phyloP scores from a whole-genome alignment of 2,888 invertebrate genomes.

The Ellobium chinense region DNA sequence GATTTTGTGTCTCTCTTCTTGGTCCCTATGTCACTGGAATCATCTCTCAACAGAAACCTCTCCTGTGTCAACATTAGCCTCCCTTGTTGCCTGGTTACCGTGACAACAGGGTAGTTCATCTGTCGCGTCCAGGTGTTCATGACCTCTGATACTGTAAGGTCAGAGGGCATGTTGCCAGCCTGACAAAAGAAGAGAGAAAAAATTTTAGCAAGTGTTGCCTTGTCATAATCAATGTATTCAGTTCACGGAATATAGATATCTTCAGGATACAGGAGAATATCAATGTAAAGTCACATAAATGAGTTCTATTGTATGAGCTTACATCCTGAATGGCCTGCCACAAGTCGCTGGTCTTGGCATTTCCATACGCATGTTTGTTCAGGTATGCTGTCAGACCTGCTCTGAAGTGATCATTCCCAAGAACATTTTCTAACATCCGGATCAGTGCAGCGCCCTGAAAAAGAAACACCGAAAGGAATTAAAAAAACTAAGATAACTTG shows the following conservation, averaged over 20 bases:
- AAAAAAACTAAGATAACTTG: too few species aligned
- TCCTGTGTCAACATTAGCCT: conserved; percentile 59
- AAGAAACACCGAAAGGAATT: too few species aligned
- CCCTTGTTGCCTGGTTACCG: conserved; percentile 60
- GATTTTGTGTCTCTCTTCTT: conserved; percentile 10
- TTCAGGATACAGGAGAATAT: too few species aligned
- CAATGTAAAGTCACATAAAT: too few species aligned
- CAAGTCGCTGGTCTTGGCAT: conserved; percentile 89
- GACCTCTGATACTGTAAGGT: conserved; percentile 63
- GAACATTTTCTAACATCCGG: conserved; percentile 86
- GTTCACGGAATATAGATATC: too few species aligned
- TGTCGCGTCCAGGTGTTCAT: conserved; percentile 74
- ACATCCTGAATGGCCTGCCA: conserved; percentile 87
- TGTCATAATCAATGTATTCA: too few species aligned
- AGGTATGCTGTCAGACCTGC: conserved; percentile 83
- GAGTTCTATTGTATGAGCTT: not conserved
- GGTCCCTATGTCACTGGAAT: not conserved
- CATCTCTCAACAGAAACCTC: conserved; percentile 59
- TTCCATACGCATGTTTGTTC: conserved; percentile 85
- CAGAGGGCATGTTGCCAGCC: conserved; percentile 14
- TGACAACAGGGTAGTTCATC: conserved; percentile 75
- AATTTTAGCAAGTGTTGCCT: too few species aligned
- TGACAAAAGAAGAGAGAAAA: not conserved
- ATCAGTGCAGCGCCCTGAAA: conserved; percentile 85
- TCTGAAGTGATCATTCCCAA: conserved; percentile 84